These are phyloP conservation scores for Nemotelus pantherinus DNA, from an alignment of 2,888 invertebrate genomes.

Conservation along the genomic window DNA sequence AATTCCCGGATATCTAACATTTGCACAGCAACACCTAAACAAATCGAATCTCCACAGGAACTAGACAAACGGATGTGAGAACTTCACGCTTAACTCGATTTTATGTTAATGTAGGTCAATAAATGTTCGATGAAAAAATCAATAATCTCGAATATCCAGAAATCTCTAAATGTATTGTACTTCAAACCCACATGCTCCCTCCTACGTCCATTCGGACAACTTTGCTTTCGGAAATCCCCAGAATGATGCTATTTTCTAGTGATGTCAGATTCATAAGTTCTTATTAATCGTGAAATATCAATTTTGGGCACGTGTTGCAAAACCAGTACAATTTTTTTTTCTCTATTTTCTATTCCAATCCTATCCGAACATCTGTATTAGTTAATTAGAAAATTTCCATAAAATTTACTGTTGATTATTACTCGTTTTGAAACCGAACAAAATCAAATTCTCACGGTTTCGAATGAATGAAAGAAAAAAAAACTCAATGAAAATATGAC, in stretches of 20 bases:
- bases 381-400: too few relatives aligned
- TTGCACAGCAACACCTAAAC: too few relatives aligned
- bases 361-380: too few relatives aligned
- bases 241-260: neutral
- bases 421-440: neutral
- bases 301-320: neutral
- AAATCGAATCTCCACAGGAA: too few relatives aligned
- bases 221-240: neutral
- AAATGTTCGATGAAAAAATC: too few relatives aligned
- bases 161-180: too few relatives aligned
- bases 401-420: too few relatives aligned
- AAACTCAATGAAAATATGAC: neutral
- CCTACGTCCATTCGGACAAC: too few relatives aligned
- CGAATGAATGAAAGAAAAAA: neutral
- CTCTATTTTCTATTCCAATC: neutral
- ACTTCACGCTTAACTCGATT: neutral
- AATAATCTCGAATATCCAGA: too few relatives aligned
- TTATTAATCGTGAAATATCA: neutral
- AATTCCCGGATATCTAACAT: too few relatives aligned
- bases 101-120: slow-evolving; percentile 3
- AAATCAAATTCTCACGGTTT: neutral
- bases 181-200: too few relatives aligned
- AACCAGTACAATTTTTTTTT: neutral
- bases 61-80: too few relatives aligned
- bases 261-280: neutral